Base-by-base conservation (phyloP, 2,888 invertebrate species). In the Drosophila subquinaria region DNA sequence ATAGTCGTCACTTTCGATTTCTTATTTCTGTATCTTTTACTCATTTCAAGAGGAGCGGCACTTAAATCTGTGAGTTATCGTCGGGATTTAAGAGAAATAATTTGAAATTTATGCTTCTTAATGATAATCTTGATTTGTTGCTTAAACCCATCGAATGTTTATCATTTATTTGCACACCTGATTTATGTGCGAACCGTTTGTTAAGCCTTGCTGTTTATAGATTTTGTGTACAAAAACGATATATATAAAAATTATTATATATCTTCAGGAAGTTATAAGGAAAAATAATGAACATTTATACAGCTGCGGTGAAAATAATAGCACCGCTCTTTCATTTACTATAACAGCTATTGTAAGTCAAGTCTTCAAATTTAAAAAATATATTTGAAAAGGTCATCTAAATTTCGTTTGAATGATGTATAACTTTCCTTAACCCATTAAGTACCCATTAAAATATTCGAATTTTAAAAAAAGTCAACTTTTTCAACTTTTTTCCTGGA, bases 121-220 rank as follows among this genome's bases (percentile, higher is more conserved):
- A 74, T 74, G 70, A 64, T 48, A 63, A 60, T 79, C 30, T 70
- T 79, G 75, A 77, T 77, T 77, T 77, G 75, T 79, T 74, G 74
- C 52, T 64, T 63, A 50, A 50, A 30, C 56, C 33, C 55, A 65
- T 65, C 60, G 65, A 51, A 48, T 68, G 55, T 52, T 78, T 57
- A 76, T 66, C 40, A 66, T 74, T 73, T 61, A 45, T 79, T 69
- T 72, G 48, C 50, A 3, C 62, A 65, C 40, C 50, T 76, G 74
- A 73, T 62, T 73, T 79, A 67, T 77, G 60, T 69, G 69, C 47
- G 56, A 73, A 66, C 20, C 43, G 11, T 36, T 27, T 23, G 56
- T 59, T 43, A 45, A 64, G 52, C 33, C 43, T 5, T 9, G n/a
- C 33, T 30, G 36, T 30, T 52, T 57, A 40, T 5, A 15, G 20